A percentile compares a stretch with the other conserved stretches of the same genome.
Conservation (phyloP, 2,888 invertebrate genomes). For the Apantesis nais region DNA sequence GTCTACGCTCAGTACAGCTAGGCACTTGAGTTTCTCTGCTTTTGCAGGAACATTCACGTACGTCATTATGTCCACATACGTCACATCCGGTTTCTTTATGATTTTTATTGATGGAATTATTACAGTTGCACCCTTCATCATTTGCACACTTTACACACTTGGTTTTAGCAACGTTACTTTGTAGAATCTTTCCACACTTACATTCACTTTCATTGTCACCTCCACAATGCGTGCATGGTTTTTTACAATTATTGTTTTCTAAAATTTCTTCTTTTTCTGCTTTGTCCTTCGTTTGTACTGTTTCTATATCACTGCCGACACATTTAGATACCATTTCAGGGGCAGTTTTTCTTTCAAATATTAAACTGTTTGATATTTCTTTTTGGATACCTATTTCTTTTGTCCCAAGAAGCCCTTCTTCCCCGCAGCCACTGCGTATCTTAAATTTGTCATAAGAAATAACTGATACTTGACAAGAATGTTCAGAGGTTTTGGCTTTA, state of each 20-base stretch:
- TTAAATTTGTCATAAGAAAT: neutral
- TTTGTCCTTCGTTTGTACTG: neutral
- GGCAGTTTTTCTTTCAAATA: neutral
- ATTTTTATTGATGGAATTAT: neutral
- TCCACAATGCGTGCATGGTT: neutral
- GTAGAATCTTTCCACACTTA: conserved; percentile 5
- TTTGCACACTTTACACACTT: neutral
- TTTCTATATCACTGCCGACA: conserved; percentile 26
- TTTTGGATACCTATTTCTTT: conserved; percentile 46
- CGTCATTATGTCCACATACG: neutral
- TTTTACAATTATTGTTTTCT: neutral
- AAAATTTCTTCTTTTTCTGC: neutral
- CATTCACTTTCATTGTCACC: neutral
- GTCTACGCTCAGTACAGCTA: neutral
- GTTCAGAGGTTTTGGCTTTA: conserved; percentile 2
- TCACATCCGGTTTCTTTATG: neutral
- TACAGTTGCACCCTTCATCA: neutral
- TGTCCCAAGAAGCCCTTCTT: neutral
- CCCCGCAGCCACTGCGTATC: conserved; percentile 7
- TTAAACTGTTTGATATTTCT: conserved; percentile 20
- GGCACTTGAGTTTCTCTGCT: neutral
- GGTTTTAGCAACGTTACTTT: neutral
- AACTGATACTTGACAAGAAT: conserved; percentile 3
- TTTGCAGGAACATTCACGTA: neutral
- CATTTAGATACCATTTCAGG: conserved; percentile 15